Base-by-base conservation (phyloP, 2,888 invertebrate genomes). In the Limnephilus marmoratus region DNA sequence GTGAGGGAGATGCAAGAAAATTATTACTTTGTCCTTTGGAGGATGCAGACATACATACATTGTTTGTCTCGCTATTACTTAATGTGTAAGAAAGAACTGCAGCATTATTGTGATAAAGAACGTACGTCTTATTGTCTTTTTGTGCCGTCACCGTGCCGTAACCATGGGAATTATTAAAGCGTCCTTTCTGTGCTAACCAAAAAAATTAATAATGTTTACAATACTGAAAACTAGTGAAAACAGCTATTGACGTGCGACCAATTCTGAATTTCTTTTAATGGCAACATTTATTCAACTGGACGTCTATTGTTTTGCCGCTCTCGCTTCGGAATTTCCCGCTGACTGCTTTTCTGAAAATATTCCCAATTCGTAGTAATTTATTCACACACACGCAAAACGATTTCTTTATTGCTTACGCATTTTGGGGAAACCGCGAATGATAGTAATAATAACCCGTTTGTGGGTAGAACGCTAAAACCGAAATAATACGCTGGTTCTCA, bases 301-400 rank as follows among this genome's bases (percentile, higher is more conserved):
- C 86, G n/a, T 85, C 3, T 15, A 29, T 86, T 49, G n/a, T 49
- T 49, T 91, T 87, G 81, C 86, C 91, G 86, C 91, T 81, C 81
- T 86, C 34, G 86, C 68, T 81, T 90, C 81, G 87, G 91, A 81
- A 86, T 91, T 91, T 91, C 91, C 91, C 87, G 45, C 31, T 91
- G 91, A 87, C 80, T 41, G 90, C 45, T 41, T 31, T 86, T 37
- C 49, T 24, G 87, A 91, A 87, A 85, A 37, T 85, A 9, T 41
- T 90, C 68, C 85, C 45, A 49, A 86, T 88, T 68, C 88, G 53
- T 24, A 41, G 29, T 86, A 86, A 86, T 86, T 86, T 86, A 86
- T 86, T 45, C 45, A 49, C 15, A 41, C 45, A 29, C 85, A 53
- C 86, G 37, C 45, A 83, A 83, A 83, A 41, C 86, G 29, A 82